Percentiles rank a stretch among this genome's conserved stretches.
These are phyloP conservation scores for Manduca sexta DNA, from an alignment of 1,140 invertebrate genomes.

Conservation along the genomic window DNA sequence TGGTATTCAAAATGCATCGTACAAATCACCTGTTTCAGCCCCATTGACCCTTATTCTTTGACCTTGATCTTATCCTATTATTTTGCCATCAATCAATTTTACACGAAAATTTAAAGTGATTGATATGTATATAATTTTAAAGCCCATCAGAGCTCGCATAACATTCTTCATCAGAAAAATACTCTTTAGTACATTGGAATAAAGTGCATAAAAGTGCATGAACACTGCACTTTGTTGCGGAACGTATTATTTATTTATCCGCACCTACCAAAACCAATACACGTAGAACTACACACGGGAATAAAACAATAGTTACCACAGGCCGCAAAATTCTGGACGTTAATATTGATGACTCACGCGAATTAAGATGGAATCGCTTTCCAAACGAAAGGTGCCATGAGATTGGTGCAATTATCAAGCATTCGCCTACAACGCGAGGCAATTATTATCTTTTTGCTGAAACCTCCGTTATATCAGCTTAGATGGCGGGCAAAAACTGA, in stretches of 20 bases:
- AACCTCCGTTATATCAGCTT: conserved; percentile 62
- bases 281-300: not conserved
- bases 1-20: conserved; percentile 3
- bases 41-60: conserved; percentile 37
- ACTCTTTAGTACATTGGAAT: too few species aligned
- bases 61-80: conserved; percentile 59
- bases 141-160: not conserved
- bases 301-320: too few species aligned
- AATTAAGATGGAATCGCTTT: conserved; percentile 61
- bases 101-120: conserved; percentile 9
- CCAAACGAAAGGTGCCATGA: conserved; percentile 67
- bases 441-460: conserved; percentile 67
- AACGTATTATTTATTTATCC: not conserved
- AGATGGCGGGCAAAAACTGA: conserved; percentile 58
- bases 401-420: conserved; percentile 54
- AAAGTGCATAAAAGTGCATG: not conserved
- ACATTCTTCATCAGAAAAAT: too few species aligned
- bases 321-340: conserved; percentile 21
- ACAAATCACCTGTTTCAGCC: conserved; percentile 39
- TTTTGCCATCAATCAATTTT: conserved; percentile 29
- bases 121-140: conserved; percentile 12
- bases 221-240: not conserved
- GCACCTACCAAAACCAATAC: not conserved
- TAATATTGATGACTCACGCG: conserved; percentile 49
- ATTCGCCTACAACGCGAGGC: conserved; percentile 40